Percentiles rank a stretch among this genome's conserved stretches.
Conservation (phyloP, 2,888 invertebrate species). For the Heliothis peltigera region DNA sequence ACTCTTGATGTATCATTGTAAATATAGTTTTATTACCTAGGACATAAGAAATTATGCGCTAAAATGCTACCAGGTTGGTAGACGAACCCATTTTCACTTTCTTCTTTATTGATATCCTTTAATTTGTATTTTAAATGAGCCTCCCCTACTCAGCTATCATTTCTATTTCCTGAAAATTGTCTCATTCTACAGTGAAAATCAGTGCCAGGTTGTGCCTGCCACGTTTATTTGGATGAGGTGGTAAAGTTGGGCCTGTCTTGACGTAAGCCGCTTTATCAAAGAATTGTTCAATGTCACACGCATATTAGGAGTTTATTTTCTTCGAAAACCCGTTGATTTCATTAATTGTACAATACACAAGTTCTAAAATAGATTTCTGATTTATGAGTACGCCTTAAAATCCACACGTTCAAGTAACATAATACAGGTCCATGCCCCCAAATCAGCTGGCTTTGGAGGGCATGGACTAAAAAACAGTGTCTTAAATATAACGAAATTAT, state of each 20-base stretch:
- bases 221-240: conserved; percentile 23
- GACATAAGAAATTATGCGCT: background rate
- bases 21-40: background rate
- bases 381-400: no score
- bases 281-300: background rate
- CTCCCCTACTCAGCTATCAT: background rate
- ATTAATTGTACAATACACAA: background rate
- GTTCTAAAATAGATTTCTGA: background rate
- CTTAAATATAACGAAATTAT: conserved; percentile 7
- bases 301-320: background rate
- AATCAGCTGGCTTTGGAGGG: no score
- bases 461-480: background rate
- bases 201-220: conserved; percentile 50
- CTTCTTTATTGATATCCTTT: no score
- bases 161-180: background rate
- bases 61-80: background rate
- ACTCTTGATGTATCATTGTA: conserved; percentile 14
- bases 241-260: conserved; percentile 8
- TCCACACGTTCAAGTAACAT: no score
- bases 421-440: no score
- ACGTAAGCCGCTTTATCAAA: background rate
- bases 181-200: conserved; percentile 5
- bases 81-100: no score
- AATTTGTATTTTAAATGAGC: no score
- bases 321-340: background rate